A percentile compares a stretch with the other conserved stretches of the same genome.
Conservation (phyloP, 2,888 invertebrate species). For the Tipula vernalis region DNA sequence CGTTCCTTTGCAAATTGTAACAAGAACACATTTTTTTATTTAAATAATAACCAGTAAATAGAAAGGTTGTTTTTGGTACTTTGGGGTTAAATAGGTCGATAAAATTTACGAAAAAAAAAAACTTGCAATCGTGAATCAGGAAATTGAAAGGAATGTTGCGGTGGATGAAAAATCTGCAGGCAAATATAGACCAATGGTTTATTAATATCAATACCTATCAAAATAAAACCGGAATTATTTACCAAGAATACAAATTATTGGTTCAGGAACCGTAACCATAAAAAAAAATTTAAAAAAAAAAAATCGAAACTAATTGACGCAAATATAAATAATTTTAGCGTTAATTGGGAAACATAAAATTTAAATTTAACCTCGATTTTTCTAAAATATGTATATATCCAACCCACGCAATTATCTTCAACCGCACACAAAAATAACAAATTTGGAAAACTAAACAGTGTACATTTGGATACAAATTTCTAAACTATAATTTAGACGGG, state of each 20-base stretch:
- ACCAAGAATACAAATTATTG: not conserved
- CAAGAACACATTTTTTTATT: no score
- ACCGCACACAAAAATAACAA: not conserved
- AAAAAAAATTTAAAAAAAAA: not conserved
- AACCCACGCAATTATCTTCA: not conserved
- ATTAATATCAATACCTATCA: not conserved
- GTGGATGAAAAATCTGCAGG: no score
- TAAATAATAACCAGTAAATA: no score
- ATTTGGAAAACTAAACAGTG: not conserved
- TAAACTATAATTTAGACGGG: not conserved
- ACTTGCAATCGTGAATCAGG: no score
- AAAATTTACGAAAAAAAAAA: no score
- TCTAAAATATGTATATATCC: not conserved
- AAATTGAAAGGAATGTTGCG: no score
- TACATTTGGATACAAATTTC: not conserved
- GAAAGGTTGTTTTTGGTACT: no score
- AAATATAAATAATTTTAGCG: not conserved
- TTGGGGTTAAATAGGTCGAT: no score
- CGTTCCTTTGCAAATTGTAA: no score
- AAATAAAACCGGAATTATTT: not conserved
- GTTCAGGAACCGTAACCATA: not conserved
- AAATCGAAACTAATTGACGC: conserved; percentile 1
- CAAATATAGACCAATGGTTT: no score
- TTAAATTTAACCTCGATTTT: not conserved
- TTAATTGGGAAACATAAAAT: not conserved